Conservation (phyloP, 2,888 invertebrate genomes). For the Enchytraeus crypticus region DNA sequence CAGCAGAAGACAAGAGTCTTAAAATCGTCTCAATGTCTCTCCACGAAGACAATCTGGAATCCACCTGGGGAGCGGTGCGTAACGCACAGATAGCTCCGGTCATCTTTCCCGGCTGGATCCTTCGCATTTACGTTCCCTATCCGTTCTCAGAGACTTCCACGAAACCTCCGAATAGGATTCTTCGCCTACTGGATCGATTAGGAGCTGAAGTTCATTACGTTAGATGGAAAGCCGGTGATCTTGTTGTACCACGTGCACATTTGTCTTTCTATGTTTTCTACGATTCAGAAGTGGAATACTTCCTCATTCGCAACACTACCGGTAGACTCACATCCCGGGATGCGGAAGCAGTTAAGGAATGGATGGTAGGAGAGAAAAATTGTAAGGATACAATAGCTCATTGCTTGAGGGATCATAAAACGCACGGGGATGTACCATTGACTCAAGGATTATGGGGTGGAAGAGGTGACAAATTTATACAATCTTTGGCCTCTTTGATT, state of each 20-base stretch:
- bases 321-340: constrained; percentile 15
- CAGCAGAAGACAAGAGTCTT: too few relatives aligned
- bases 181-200: constrained; percentile 11
- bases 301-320: constrained; percentile 20
- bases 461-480: too few relatives aligned
- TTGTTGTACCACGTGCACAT: constrained; percentile 13
- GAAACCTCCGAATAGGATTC: constrained; percentile 1
- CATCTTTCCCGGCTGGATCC: constrained; percentile 20
- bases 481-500: too few relatives aligned
- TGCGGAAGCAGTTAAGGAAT: constrained; percentile 16
- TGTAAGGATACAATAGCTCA: constrained; percentile 7
- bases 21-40: constrained; percentile 23
- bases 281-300: constrained; percentile 12
- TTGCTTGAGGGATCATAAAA: constrained; percentile 23
- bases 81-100: constrained; percentile 22
- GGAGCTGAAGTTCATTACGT: constrained; percentile 19
- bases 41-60: constrained; percentile 13
- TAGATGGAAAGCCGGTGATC: constrained; percentile 1
- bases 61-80: constrained; percentile 21
- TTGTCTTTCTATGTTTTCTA: constrained; percentile 20
- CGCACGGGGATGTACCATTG: constrained; percentile 8
- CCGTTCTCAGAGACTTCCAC: neutral
- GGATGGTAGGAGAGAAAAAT: constrained; percentile 4
- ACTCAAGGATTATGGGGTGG: constrained; percentile 23
- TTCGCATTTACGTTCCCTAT: neutral